Base-by-base conservation (phyloP, 2,888 invertebrate species). In the Drosophila pseudotalamancana region DNA sequence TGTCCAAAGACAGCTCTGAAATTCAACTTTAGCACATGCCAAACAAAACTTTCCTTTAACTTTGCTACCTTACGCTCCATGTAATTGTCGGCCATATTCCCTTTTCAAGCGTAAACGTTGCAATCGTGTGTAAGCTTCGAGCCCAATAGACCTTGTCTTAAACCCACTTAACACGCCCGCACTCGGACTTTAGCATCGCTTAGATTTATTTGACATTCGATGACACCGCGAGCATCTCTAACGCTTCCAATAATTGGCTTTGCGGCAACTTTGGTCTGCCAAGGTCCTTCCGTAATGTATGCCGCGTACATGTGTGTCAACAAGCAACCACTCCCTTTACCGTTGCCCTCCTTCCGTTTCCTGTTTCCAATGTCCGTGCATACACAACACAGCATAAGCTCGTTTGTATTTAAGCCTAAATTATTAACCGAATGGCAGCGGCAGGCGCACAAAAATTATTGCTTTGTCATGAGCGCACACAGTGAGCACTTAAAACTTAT, bases 341-440 rank as follows among this genome's bases (percentile, higher is more conserved):
- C 16, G 5, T 23, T 12, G 1, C n/a, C 27, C 21, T 1, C 14
- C 2, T 12, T 6, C 32, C 39, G 25, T 6, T 42, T 4, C 19
- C 21, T 23, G 21, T 23, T 54, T 53, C 42, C 59, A 71, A 55
- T 79, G 81, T 76, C 74, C 83, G 77, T 79, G 81, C 85, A 76
- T 81, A 73, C 79, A 79, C 76, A 81, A 78, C 55, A 48, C 63
- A 18, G 68, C 50, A 39, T 57, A 59, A 68, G 74, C 74, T 70
- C 70, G 74, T 73, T 77, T 82, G 77, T 81, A 79, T 85, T 81
- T 85, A 81, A 82, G 79, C 79, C 79, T 82, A 81, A 81, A 81
- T 81, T 81, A 81, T 81, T 81, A 81, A 81, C 79, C 83, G 63
- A 68, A 65, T 42, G 53, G 67, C 66, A 59, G 40, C 55, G 62